A percentile compares a stretch with the other conserved stretches of the same genome.
These are phyloP conservation scores for Polydrusus tereticollis DNA, from an alignment of 2,888 invertebrate genomes.

Conservation along the genomic window DNA sequence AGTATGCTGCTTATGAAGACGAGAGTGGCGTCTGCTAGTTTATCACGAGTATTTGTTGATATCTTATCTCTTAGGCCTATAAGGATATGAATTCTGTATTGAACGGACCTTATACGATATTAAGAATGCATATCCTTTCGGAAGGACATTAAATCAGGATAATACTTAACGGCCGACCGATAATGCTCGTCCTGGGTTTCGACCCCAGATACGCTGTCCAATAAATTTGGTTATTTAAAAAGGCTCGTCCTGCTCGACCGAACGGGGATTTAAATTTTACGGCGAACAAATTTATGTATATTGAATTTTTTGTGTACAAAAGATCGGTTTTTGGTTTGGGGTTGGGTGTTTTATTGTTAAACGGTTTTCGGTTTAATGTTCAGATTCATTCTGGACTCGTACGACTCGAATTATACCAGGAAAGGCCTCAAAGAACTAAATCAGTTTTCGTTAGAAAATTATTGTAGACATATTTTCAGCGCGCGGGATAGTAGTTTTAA, in stretches of 20 bases:
- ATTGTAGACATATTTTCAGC: too few relatives aligned
- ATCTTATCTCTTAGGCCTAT: too few relatives aligned
- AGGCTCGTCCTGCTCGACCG: constrained; percentile 38
- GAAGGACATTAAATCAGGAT: constrained; percentile 61
- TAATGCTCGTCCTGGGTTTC: constrained; percentile 40
- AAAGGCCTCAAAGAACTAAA: not conserved
- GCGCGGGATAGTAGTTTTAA: too few relatives aligned
- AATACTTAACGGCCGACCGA: constrained; percentile 57
- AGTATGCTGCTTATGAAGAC: too few relatives aligned
- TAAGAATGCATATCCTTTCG: constrained; percentile 43
- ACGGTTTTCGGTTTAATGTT: constrained; percentile 30
- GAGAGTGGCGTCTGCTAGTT: too few relatives aligned
- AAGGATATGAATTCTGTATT: too few relatives aligned
- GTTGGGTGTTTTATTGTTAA: constrained; percentile 36
- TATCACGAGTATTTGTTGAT: too few relatives aligned
- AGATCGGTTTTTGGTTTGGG: constrained; percentile 20
- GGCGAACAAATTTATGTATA: constrained; percentile 46
- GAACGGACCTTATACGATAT: constrained; percentile 24
- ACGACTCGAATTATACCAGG: not conserved
- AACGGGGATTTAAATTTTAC: constrained; percentile 44
- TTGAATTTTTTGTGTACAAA: constrained; percentile 44
- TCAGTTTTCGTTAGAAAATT: too few relatives aligned
- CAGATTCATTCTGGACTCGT: not conserved
- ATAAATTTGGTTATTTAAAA: constrained; percentile 48
- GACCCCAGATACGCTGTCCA: constrained; percentile 37